These are phyloP conservation scores for Himalopsyche japonica DNA, from an alignment of 2,888 invertebrate species.

Conservation along the genomic window DNA sequence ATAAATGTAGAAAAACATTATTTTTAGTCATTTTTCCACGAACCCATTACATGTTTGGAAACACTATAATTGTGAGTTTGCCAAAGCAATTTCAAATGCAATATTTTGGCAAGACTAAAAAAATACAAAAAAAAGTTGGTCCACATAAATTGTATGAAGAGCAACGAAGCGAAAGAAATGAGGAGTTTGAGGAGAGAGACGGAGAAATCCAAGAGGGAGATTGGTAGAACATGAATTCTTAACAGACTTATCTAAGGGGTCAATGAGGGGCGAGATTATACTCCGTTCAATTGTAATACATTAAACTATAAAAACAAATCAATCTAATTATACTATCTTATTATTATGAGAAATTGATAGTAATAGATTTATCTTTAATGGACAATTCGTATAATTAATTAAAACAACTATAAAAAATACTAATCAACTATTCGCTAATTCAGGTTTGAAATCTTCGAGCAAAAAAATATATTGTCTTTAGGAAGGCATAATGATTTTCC, in stretches of 20 bases:
- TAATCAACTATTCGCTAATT: too few relatives aligned
- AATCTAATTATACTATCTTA: too few relatives aligned
- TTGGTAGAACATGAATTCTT: slow-evolving; percentile 27
- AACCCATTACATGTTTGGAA: background rate
- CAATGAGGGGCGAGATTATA: slow-evolving; percentile 27
- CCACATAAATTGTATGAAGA: slow-evolving; percentile 5
- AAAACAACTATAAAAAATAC: too few relatives aligned
- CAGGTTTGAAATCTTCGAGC: too few relatives aligned
- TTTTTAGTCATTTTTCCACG: too few relatives aligned
- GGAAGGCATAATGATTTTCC: too few relatives aligned
- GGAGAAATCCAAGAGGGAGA: slow-evolving; percentile 13
- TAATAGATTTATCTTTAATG: too few relatives aligned
- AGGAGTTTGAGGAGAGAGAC: background rate
- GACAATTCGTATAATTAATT: too few relatives aligned
- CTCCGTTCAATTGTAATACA: background rate
- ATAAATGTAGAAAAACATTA: too few relatives aligned
- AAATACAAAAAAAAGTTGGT: slow-evolving; percentile 3
- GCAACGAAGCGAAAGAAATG: background rate
- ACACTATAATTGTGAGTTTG: background rate
- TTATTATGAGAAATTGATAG: too few relatives aligned
- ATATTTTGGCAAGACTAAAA: background rate
- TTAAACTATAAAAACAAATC: background rate
- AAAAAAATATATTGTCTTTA: too few relatives aligned
- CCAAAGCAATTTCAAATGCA: background rate
- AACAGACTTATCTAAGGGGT: slow-evolving; percentile 32